phyloP scores from a whole-genome alignment of 2,113 vertebrate genomes.

The Pseudorectes ferrugineus region DNA sequence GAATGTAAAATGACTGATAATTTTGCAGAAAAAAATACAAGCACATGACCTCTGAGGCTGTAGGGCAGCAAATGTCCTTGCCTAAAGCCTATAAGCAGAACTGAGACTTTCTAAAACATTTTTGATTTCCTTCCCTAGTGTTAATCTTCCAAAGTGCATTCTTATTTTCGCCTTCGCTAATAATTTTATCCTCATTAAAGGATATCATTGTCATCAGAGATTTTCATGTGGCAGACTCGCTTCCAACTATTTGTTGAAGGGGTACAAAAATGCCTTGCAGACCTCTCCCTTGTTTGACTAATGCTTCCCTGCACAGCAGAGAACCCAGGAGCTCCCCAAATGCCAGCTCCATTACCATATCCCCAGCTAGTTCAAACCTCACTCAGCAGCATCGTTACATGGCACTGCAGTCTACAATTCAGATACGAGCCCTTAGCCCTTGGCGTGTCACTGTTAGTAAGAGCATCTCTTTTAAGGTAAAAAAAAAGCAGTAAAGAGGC shows the following conservation, averaged over 20 bases:
- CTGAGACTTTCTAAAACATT: not conserved
- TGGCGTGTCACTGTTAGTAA: not conserved
- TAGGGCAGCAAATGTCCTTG: not conserved
- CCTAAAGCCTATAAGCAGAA: not conserved
- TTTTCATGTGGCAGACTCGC: not conserved
- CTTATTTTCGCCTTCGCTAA: not conserved
- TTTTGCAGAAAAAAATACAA: conserved; percentile 1
- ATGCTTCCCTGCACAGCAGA: not conserved
- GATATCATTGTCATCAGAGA: not conserved
- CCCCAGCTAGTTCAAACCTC: not conserved
- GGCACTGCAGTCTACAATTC: not conserved
- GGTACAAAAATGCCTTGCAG: not conserved
- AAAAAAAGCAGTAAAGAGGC: not conserved
- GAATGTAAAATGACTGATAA: conserved; percentile 12
- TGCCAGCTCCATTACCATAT: not conserved
- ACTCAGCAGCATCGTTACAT: not conserved
- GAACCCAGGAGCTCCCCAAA: not conserved
- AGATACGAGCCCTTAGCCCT: not conserved
- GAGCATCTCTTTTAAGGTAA: not conserved
- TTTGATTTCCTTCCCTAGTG: not conserved
- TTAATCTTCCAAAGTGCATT: not conserved
- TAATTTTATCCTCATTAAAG: not conserved
- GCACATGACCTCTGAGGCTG: not conserved
- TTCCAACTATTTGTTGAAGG: conserved; percentile 14
- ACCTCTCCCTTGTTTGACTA: not conserved